Conservation (phyloP, 1,140 invertebrate genomes). For the Eurosta solidaginis region DNA sequence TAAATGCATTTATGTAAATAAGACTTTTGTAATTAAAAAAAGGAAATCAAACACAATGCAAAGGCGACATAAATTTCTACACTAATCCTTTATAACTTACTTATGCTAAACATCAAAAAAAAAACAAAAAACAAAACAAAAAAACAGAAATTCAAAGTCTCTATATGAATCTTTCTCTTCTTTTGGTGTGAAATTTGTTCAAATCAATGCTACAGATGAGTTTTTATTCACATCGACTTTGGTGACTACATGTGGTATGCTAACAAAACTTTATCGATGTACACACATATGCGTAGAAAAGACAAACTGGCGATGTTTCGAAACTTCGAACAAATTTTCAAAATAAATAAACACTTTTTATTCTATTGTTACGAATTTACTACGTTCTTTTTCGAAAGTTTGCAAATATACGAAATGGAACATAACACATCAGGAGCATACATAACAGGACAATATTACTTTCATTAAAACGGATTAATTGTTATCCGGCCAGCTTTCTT, state of each 20-base stretch:
- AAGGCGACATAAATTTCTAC: not conserved
- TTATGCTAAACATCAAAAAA: not conserved
- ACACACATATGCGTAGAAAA: too few relatives aligned
- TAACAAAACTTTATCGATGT: not conserved
- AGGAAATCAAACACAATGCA: not conserved
- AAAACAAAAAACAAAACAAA: not conserved
- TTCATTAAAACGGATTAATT: too few relatives aligned
- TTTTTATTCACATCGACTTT: not conserved
- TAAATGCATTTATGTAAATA: not conserved
- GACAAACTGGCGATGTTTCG: too few relatives aligned
- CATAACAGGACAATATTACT: too few relatives aligned
- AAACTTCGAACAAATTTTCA: too few relatives aligned
- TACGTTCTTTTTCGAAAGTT: too few relatives aligned
- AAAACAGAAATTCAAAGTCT: too few relatives aligned
- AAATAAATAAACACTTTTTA: too few relatives aligned
- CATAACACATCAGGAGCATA: too few relatives aligned
- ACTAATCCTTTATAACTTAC: slow-evolving; percentile 34
- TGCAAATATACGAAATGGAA: too few relatives aligned
- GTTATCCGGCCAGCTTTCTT: too few relatives aligned
- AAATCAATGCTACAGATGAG: not conserved
- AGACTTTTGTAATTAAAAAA: not conserved
- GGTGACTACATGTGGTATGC: not conserved
- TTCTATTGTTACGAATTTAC: too few relatives aligned
- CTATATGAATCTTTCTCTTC: not conserved
- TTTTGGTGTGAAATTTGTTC: not conserved